Base-by-base conservation (phyloP, 2,888 invertebrate genomes). In the Agrilus cyanescens region DNA sequence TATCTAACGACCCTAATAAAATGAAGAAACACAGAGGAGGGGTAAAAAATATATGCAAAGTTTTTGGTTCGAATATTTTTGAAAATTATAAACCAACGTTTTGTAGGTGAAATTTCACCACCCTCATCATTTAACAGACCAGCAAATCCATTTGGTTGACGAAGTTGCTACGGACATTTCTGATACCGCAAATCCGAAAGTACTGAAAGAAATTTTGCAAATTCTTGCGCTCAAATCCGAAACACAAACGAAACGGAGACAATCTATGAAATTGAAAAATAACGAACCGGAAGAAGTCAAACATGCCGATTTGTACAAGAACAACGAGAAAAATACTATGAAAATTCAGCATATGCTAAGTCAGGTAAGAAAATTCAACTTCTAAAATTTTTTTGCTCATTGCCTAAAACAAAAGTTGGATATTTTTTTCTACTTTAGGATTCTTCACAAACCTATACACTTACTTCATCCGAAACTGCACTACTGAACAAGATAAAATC, bases 1-100 rank as follows among this genome's bases (percentile, higher is more conserved):
- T 65, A 2, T 73, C 75, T 2, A 82, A 81, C 58, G 67, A 72
- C 36, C 81, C 81, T 4, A 71, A 74, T 60, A 55, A 69, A 51
- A 80, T 82, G 80, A 76, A 73, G 51, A 68, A 79, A 8, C 76
- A 76, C 46, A 71, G 74, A 38, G 67, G 72, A 1, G 78, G 76
- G 0, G 73, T 82, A 0, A 8, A 25, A 25, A 20, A 20, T 20
- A 4, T 20, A 37, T 20, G 20, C 20, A 20, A 7, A 3, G 20
- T 4, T 20, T 20, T 20, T 20, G 5, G 20, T 20, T 20, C 7
- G 2, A 20, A 20, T 5, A 4, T 20, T 20, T 20, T 20, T 20
- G 7, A 5, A 25, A 25, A 25, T 25, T 3, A 25, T 10, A 25
- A 25, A 25, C 2, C 2, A 25, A 25, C 2, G 3, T 25, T 25